Conservation (phyloP, 2,797 vertebrate genomes). For the Gymnodraco acuticeps region DNA sequence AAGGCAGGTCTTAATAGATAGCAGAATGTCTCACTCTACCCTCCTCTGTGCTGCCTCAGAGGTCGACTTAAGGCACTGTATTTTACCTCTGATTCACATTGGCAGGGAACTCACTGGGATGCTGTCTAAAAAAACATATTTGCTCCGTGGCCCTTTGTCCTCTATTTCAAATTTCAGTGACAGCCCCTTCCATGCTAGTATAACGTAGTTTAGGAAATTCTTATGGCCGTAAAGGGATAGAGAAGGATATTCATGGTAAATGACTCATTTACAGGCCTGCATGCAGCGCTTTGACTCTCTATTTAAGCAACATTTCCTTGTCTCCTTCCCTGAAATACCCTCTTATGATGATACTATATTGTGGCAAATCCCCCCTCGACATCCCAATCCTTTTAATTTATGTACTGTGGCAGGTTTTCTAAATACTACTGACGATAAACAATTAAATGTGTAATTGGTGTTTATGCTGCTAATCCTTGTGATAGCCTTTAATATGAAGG, state of each 20-base stretch:
- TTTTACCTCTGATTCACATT: constrained; percentile 84
- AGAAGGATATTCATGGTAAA: constrained; percentile 73
- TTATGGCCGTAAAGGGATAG: constrained; percentile 65
- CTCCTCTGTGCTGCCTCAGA: constrained; percentile 81
- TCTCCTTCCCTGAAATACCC: constrained; percentile 49
- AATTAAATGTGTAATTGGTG: constrained; percentile 84
- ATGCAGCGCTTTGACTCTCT: constrained; percentile 57
- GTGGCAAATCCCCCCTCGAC: constrained; percentile 28
- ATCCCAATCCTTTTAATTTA: constrained; percentile 62
- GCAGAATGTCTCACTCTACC: constrained; percentile 82
- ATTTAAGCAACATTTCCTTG: constrained; percentile 61
- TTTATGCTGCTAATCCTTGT: constrained; percentile 80
- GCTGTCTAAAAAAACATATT: constrained; percentile 71
- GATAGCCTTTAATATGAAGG: constrained; percentile 82
- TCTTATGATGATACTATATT: constrained; percentile 41
- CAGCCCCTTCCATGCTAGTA: constrained; percentile 68
- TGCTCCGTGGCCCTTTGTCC: constrained; percentile 77
- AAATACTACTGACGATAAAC: constrained; percentile 79
- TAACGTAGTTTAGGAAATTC: constrained; percentile 69
- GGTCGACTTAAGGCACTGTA: constrained; percentile 80
- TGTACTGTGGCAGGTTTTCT: constrained; percentile 54
- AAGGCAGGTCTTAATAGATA: constrained; percentile 83
- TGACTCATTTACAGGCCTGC: constrained; percentile 70
- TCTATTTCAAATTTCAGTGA: constrained; percentile 79
- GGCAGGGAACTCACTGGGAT: constrained; percentile 73